Base-by-base conservation (phyloP, 2,113 vertebrate species). In the Planiliza haematocheilus region DNA sequence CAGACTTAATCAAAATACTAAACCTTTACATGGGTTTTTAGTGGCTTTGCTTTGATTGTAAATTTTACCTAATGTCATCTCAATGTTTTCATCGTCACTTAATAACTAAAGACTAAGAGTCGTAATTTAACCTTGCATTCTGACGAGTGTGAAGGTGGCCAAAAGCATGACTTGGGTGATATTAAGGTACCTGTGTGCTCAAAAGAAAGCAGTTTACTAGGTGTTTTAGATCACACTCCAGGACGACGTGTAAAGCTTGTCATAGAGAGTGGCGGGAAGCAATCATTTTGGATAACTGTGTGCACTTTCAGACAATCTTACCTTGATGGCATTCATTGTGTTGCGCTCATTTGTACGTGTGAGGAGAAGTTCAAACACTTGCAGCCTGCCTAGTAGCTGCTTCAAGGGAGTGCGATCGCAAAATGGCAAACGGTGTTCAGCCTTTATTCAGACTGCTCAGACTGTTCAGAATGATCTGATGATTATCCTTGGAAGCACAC, bases 21-120 rank as follows among this genome's bases (percentile, higher is more conserved):
- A 71, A 87, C 75, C 74, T 88, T 81, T 72, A 80, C 64, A 62
- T 69, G 42, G 4, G 8, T 61, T 64, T 48, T 65, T 85, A 73
- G 83, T 87, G 71, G 88, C 80, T 88, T 88, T 84, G 70, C 81
- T 91, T 91, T 91, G 73, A 81, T 85, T 86, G 90, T 91, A 82
- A 75, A 69, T 81, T 86, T 78, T 79, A 64, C 52, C 62, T 37
- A 45, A 37, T 55, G 30, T 64, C 60, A 70, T 83, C 58, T 77
- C 46, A 45, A 79, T 45, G 63, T 86, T 63, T 51, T 85, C 64
- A 86, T 74, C 8, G 38, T 83, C 62, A 73, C 63, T 53, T 46
- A 51, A 62, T 39, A 2, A 48, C n/a, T 60, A 51, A 66, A 65
- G 45, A 69, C 5, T 42, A 20, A 61, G 37, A 65, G 64, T 42